These are phyloP conservation scores for Papilio dardanus DNA, from an alignment of 1,140 invertebrate genomes.

Conservation along the genomic window DNA sequence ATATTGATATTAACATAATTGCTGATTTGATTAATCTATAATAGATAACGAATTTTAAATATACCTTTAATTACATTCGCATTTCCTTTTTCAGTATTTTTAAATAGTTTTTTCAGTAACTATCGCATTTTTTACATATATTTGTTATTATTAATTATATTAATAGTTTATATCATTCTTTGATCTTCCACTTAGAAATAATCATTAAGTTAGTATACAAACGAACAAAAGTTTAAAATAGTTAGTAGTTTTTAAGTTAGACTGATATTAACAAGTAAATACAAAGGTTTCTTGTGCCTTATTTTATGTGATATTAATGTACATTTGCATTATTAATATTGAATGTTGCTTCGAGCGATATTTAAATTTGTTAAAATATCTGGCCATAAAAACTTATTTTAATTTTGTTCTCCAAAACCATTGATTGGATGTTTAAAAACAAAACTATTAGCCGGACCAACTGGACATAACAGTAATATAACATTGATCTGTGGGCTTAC, in stretches of 20 bases:
- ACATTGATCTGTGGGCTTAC: no score
- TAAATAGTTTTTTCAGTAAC: neutral
- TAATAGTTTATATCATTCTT: neutral
- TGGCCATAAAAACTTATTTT: neutral
- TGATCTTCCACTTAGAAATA: neutral
- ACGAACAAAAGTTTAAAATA: neutral
- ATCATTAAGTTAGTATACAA: no score
- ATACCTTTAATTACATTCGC: neutral
- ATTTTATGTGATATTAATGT: constrained; percentile 23
- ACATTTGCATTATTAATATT: neutral
- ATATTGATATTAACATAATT: no score
- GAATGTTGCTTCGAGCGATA: neutral
- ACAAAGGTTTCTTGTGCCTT: constrained; percentile 9
- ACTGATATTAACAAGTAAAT: neutral
- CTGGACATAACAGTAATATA: no score
- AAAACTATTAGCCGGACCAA: no score
- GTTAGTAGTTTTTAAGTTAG: no score
- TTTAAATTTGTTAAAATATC: neutral
- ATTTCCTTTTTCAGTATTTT: neutral
- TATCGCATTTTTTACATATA: neutral
- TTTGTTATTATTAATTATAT: neutral
- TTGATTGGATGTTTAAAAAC: neutral
- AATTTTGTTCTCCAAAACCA: neutral
- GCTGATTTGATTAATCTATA: no score
- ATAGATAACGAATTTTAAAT: no score